Conservation (phyloP, 2,797 vertebrate species). For the Denticeps clupeoides region DNA sequence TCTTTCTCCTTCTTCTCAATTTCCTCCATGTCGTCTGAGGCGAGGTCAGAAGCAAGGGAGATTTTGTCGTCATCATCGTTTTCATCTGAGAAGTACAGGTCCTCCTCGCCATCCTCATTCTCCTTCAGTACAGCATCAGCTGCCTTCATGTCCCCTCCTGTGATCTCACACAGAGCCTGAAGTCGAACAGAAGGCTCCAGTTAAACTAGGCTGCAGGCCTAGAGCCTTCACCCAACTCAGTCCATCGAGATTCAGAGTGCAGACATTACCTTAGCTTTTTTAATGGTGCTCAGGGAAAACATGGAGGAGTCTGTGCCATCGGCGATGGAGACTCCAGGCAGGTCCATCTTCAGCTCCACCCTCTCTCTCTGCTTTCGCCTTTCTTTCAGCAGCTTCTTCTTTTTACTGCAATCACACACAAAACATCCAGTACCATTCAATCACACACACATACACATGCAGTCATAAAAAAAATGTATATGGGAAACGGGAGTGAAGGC, state of each 20-base stretch:
- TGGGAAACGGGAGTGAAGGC: too few species aligned
- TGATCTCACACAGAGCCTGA: constrained; percentile 61
- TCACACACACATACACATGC: not conserved
- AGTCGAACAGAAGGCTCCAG: constrained; percentile 25
- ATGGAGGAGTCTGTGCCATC: constrained; percentile 68
- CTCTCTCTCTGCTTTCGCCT: constrained; percentile 80
- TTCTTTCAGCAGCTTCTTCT: constrained; percentile 83
- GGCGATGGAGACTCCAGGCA: constrained; percentile 87
- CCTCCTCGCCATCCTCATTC: constrained; percentile 53
- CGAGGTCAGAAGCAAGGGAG: constrained; percentile 82
- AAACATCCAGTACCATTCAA: too few species aligned
- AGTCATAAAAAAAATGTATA: too few species aligned
- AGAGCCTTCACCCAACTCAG: not conserved
- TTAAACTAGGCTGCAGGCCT: not conserved
- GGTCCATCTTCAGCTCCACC: constrained; percentile 91
- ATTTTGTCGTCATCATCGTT: constrained; percentile 44
- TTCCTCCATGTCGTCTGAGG: constrained; percentile 72
- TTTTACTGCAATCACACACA: constrained; percentile 60
- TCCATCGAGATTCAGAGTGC: not conserved
- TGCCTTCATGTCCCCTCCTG: constrained; percentile 75
- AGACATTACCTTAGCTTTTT: constrained; percentile 58
- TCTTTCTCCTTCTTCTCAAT: constrained; percentile 51
- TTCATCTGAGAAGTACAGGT: constrained; percentile 63
- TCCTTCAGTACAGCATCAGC: constrained; percentile 55
- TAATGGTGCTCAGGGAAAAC: constrained; percentile 79